Base-by-base conservation (phyloP, 2,113 vertebrate species). In the Echinops telfairi region DNA sequence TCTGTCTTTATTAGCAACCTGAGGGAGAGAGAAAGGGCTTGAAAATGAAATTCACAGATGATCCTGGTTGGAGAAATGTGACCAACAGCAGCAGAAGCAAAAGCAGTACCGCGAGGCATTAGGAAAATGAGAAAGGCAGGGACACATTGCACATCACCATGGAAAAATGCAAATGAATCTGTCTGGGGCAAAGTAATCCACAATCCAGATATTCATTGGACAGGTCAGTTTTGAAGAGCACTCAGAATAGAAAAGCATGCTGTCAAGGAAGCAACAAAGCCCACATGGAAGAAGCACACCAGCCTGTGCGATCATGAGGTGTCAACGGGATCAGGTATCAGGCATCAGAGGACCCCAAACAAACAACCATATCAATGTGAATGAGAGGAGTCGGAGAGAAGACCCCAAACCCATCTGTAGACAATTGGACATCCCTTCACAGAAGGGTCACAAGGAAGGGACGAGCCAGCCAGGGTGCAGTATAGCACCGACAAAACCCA, bases 11-110 rank as follows among this genome's bases (percentile, higher is more conserved):
- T 90, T 88, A 96, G 80, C 1, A 64, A 83, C 83, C 43, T 86
- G 33, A 53, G 90, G 89, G 88, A 95, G 38, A n/a, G 15, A 80
- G 91, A 73, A 86, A 84, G 36, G 70, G n/a, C 92, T 83, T 81
- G 86, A 70, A 94, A 92, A 97, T 96, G 96, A 92, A 95, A 93
- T 96, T 94, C 78, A 66, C 95, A 97, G 96, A 93, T 89, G 93
- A 96, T 40, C 86, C 71, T 27, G 68, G 58, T 77, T 83, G 68
- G 89, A 86, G 93, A 90, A 90, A 86, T 90, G 86, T 81, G 80
- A 77, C 89, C 94, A 87, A 96, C 94, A 93, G 47, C 36, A 73
- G 66, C 58, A 36, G 75, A 94, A 92, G 84, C 25, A 90, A 94
- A 88, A 33, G 90, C 84, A 92, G 47, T 90, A 95, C 90, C 80